Conservation (phyloP, 1,140 invertebrate genomes). For the Arion vulgaris region DNA sequence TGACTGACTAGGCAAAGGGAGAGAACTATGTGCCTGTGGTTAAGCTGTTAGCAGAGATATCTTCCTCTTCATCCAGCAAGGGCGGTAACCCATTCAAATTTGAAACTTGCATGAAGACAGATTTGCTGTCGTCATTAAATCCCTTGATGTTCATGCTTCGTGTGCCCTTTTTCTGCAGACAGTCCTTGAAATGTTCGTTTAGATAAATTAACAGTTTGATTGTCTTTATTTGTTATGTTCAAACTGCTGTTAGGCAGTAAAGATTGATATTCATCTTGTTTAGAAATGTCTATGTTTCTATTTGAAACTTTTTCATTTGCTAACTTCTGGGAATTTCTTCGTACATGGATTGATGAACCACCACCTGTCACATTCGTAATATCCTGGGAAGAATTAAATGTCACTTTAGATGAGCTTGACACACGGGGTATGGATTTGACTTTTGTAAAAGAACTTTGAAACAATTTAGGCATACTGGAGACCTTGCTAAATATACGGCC, state of each 20-base stretch:
- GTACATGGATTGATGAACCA: background rate
- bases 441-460: background rate
- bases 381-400: background rate
- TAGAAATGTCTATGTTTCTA: background rate
- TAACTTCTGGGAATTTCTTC: background rate
- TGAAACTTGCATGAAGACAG: background rate
- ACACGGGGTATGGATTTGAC: conserved; percentile 13
- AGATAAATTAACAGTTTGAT: no score
- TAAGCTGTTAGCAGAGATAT: background rate
- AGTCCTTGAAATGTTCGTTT: no score
- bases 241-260: background rate
- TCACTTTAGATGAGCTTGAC: conserved; percentile 14
- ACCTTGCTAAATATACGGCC: background rate
- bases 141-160: background rate
- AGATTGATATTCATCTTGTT: background rate
- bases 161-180: no score
- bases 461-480: conserved; percentile 27
- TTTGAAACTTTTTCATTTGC: background rate
- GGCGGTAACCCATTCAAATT: background rate
- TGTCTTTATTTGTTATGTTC: no score
- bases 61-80: conserved; percentile 1
- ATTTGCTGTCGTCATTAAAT: background rate
- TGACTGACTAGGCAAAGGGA: no score
- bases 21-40: no score
- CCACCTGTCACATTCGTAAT: background rate